phyloP scores from a whole-genome alignment of 2,113 vertebrate genomes.

The Sphyrna mokarran region DNA sequence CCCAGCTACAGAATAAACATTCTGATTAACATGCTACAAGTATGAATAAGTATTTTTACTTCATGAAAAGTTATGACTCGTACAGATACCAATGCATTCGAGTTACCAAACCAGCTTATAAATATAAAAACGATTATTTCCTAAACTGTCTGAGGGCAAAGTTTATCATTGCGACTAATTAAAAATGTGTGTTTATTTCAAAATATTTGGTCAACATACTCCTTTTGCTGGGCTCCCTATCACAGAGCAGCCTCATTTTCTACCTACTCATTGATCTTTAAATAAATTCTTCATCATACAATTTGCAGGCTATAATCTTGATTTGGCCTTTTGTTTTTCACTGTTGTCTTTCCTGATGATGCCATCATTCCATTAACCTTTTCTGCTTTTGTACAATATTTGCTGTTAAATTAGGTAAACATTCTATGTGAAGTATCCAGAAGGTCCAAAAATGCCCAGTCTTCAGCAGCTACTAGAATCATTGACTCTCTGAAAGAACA shows the following conservation, averaged over 20 bases:
- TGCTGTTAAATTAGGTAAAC: not conserved
- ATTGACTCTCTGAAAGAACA: too few species aligned
- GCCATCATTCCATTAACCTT: not conserved
- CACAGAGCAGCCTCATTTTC: not conserved
- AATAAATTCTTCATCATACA: not conserved
- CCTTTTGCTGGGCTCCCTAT: not conserved
- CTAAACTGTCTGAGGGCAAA: not conserved
- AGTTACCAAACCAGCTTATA: not conserved
- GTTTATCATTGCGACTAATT: not conserved
- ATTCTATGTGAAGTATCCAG: not conserved
- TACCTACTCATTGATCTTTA: not conserved
- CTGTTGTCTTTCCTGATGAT: not conserved
- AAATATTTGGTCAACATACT: not conserved
- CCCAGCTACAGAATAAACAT: not conserved
- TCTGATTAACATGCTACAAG: not conserved
- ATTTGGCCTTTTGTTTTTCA: not conserved
- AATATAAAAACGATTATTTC: not conserved
- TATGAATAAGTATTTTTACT: not conserved
- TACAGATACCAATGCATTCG: not conserved
- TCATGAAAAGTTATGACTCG: not conserved
- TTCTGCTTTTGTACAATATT: not conserved
- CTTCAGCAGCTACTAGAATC: not conserved
- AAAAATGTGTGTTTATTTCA: not conserved
- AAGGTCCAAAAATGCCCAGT: not conserved
- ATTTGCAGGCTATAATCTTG: not conserved